Base-by-base conservation (phyloP, 2,888 invertebrate genomes). In the Schrankia costaestrigalis region DNA sequence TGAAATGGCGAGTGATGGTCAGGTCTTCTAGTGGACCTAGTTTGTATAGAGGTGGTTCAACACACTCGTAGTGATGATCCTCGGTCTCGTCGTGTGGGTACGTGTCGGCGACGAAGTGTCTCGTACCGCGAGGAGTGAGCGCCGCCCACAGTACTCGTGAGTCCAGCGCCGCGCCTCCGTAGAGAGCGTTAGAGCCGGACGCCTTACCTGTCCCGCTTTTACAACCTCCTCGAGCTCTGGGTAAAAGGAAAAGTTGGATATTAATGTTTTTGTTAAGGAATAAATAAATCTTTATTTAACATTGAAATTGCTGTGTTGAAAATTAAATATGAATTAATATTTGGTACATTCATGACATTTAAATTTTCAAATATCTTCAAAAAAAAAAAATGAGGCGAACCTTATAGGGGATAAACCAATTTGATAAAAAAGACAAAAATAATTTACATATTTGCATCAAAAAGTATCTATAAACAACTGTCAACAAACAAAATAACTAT, bases 111-210 rank as follows among this genome's bases (percentile, higher is more conserved):
- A 93, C 91, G 69, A 93, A 94, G 74, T 95, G 95, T 11, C 94
- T 89, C 0, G 95, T 95, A 8, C 94, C 95, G 11, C 94, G 90
- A 0, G 95, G 95, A 0, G 95, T 95, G 6, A 96, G 78, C 0
- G 95, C 94, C 1, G 96, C 95, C 96, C 96, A 96, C 26, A 94
- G 88, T 1, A 93, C 90, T 4, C 93, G 89, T 2, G 92, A 92
- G 64, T 93, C 93, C 8, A 91, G 89, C 11, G 90, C 90, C 9
- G 90, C 79, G 28, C 83, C 79, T 1, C 84, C 86, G 45, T 86
- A 86, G 0, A 86, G 53, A 0, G 83, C 78, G 51, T 79, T 76
- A 58, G 90, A 70, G 61, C 84, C 82, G 71, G 86, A 78, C 68
- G 83, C 71, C 40, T 86, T 86, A 49, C 91, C 89, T 50, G 86